phyloP scores from a whole-genome alignment of 2,113 vertebrate genomes.

The Romanogobio albipinnatus region DNA sequence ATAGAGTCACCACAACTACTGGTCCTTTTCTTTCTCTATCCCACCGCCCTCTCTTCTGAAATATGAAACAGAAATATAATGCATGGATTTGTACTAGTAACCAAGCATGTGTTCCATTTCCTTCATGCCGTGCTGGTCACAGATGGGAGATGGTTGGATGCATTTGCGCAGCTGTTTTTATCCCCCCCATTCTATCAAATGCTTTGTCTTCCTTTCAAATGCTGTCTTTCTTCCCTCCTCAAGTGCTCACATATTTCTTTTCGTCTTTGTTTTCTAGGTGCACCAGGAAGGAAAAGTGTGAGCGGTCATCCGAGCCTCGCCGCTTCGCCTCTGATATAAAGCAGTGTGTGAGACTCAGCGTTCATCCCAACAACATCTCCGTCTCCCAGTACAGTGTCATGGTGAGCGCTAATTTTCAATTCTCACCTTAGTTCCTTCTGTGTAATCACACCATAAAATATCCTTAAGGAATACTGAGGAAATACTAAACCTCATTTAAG shows the following conservation, averaged over 20 bases:
- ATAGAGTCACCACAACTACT: constrained; percentile 28
- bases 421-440: not conserved
- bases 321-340: constrained; percentile 94
- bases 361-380: constrained; percentile 98
- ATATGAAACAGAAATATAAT: constrained; percentile 38
- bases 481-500: constrained; percentile 1
- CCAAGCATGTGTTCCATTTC: constrained; percentile 32
- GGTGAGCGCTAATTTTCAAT: constrained; percentile 76
- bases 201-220: not conserved
- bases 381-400: constrained; percentile 96
- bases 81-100: constrained; percentile 31
- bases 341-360: constrained; percentile 94
- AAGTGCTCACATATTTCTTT: not conserved
- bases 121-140: constrained; percentile 30
- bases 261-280: constrained; percentile 79
- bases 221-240: not conserved
- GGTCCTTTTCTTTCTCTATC: constrained; percentile 17
- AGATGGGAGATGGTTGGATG: constrained; percentile 32
- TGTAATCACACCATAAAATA: not conserved
- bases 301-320: constrained; percentile 89
- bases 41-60: constrained; percentile 12
- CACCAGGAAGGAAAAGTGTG: constrained; percentile 92
- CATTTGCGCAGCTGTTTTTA: constrained; percentile 24
- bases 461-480: not conserved
- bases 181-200: not conserved